Evolutionary conservation across 2,888 invertebrate genomes (phyloP).

Genomic region (Altica lythri): DNA sequence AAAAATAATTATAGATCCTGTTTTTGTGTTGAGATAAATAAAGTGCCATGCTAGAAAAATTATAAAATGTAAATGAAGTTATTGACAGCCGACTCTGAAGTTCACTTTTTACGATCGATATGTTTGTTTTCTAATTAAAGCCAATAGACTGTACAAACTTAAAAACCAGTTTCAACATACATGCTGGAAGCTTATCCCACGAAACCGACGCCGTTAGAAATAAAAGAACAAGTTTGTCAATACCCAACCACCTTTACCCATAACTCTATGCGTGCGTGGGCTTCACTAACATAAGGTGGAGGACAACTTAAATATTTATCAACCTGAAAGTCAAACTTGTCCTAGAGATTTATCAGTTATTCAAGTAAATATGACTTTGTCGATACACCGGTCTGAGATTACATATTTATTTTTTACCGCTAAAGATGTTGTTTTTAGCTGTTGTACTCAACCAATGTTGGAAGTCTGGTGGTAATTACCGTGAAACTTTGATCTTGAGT

Average conservation of each 20-base stretch:
- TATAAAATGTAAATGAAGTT: too few species aligned
- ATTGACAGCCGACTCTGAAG: too few species aligned
- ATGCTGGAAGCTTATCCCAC: slow-evolving; percentile 9
- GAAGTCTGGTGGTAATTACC: too few species aligned
- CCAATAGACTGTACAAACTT: background rate
- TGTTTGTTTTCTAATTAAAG: background rate
- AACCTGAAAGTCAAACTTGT: slow-evolving; percentile 8
- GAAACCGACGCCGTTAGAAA: background rate
- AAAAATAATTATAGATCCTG: too few species aligned
- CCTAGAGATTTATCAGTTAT: slow-evolving; percentile 18
- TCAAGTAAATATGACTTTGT: slow-evolving; percentile 22
- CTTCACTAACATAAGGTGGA: background rate
- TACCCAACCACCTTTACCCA: slow-evolving; percentile 2
- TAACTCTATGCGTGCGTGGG: slow-evolving; percentile 1
- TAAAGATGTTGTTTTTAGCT: too few species aligned
- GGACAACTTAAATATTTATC: slow-evolving; percentile 21
- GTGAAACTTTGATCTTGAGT: too few species aligned
- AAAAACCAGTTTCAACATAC: slow-evolving; percentile 3
- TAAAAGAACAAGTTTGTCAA: slow-evolving; percentile 11
- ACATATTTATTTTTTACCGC: too few species aligned
- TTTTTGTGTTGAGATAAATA: too few species aligned
- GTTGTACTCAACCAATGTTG: too few species aligned
- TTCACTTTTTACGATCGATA: too few species aligned
- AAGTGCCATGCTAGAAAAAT: too few species aligned
- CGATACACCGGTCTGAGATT: too few species aligned